Percentiles rank a stretch among this genome's conserved stretches.
These are phyloP conservation scores for Toxostoma redivivum DNA, from an alignment of 2,113 vertebrate species.

Conservation along the genomic window DNA sequence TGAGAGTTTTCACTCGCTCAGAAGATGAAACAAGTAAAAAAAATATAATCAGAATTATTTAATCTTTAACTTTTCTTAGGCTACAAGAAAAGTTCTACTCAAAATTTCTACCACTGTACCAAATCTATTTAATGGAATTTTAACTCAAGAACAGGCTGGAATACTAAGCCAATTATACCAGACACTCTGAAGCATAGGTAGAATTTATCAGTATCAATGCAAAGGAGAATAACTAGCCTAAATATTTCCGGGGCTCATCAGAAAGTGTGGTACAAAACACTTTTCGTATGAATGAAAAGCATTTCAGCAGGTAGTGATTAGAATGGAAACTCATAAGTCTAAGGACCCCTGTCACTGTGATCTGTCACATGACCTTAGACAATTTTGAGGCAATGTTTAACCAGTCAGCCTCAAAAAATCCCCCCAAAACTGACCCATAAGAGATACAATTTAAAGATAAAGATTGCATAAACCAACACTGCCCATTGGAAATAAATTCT, in stretches of 20 bases:
- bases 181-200: background rate
- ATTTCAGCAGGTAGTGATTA: background rate
- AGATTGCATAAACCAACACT: background rate
- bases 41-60: background rate
- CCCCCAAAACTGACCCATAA: background rate
- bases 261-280: background rate
- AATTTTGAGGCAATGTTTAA: background rate
- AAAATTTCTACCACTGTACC: background rate
- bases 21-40: background rate
- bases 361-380: background rate
- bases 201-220: background rate
- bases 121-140: background rate
- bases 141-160: background rate
- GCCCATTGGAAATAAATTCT: background rate
- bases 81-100: background rate
- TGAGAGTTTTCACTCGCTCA: rapidly evolving
- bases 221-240: background rate
- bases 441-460: background rate
- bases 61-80: background rate
- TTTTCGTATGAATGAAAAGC: background rate
- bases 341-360: background rate
- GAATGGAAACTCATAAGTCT: background rate
- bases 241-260: background rate
- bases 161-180: background rate
- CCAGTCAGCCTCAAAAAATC: background rate